Evolutionary conservation across 2,797 vertebrate genomes (phyloP), one percentile per base, ranked within the genome.

Genomic region (Acanthis flammea): DNA sequence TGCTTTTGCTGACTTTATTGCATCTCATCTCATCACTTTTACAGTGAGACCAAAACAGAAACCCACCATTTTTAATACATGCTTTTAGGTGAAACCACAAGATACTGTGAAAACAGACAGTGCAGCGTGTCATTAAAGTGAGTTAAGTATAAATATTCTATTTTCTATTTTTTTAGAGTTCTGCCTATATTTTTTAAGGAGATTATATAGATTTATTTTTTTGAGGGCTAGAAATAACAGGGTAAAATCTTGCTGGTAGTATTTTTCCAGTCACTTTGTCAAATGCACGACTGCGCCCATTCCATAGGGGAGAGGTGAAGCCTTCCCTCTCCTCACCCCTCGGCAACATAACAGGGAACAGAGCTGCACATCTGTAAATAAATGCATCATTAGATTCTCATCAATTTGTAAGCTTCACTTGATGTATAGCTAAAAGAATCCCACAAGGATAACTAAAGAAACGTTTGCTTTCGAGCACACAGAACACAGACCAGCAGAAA

Each of bases 301-400:
- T 94, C 83, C 31, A 51, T 55, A 28, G 33, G 39, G 48, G 79
- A 76, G 37, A 67, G 77, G 19, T 79, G 75, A 93, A 94, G 50
- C 63, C 45, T 92, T 95, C 93, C 48, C 58, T 95, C 93, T 93
- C 80, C 77, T 88, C 94, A 91, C 63, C 88, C 88, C 85, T 97
- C 85, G 1, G 95, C 96, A 97, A 68, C 95, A 77, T 96, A 97
- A 94, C 88, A 94, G 96, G 94, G 97, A 97, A 96, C 96, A 96
- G 97, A 97, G 94, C 97, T 96, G 98, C 98, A 98, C 98, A 98
- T 98, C 98, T 99, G 98, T 98, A 98, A 98, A 97, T 98, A 98
- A 98, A 98, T 97, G 98, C 98, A 98, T 98, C 98, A 98, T 98
- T 98, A 98, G 98, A 98, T 97, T 97, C 97, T 97, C 97, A 98